Base-by-base conservation (phyloP, 2,113 vertebrate genomes). In the Clinocottus analis region DNA sequence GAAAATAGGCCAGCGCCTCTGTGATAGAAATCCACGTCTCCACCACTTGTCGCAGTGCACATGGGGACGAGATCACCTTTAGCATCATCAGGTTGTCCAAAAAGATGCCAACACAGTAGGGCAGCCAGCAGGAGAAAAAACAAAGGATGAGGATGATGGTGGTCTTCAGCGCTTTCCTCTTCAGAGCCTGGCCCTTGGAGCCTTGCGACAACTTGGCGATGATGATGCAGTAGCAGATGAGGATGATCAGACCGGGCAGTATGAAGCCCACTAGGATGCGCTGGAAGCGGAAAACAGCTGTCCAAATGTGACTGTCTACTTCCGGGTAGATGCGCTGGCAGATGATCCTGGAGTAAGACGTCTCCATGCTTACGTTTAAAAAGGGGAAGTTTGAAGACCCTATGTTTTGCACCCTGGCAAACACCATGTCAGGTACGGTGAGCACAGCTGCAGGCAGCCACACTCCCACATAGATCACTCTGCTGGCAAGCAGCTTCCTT, bases 161-260 rank as follows among this genome's bases (percentile, higher is more conserved):
- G 45, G 97, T 99, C 93, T 99, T 99, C 87, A 99, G 91, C 1
- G 97, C 98, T 90, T 97, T 99, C 89, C 95, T 96, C 85, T 99
- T 99, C 92, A 97, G 95, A 1, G 37, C n/a, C 80, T 97, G 95
- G 58, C 96, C 97, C 85, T 97, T 99, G 53, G 96, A 91, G 33
- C 96, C 97, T 58, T 77, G 86, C 0, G 98, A 98, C 72, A 99
- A 92, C 89, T 94, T 98, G 45, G 94, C 93, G 73, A 99, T 99
- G 86, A 99, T 99, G 79, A 99, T 96, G 72, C 97, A 99, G 80
- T 99, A 99, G 88, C 98, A 99, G 58, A 94, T 95, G 49, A 99
- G 93, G 87, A 99, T 99, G 91, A 99, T 94, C 21, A 99, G 88
- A 4, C 97, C 98, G 0, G 98, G 98, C 81, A 99, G 93, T 64